Percentiles rank a stretch among this genome's conserved stretches.
Evolutionary conservation across 2,113 vertebrate species (phyloP).

Genomic region (Crocuta crocuta): DNA sequence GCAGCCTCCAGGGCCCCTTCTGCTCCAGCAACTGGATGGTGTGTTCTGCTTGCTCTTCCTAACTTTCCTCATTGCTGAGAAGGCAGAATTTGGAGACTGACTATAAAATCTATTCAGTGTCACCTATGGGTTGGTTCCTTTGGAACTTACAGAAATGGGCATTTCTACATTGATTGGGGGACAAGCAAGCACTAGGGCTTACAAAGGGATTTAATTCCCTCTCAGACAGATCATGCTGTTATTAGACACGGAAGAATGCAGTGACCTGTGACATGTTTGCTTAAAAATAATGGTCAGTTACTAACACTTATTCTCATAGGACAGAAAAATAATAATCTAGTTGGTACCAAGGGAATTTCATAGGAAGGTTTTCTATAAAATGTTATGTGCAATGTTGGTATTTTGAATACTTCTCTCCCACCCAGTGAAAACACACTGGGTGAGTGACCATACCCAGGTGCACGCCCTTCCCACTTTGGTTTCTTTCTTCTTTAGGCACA

Average conservation of each 20-base stretch:
- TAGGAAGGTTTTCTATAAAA: background rate
- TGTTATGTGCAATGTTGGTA: background rate
- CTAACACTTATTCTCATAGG: background rate
- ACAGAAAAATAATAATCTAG: background rate
- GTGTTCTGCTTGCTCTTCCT: background rate
- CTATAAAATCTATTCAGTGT: background rate
- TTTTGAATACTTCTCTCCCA: background rate
- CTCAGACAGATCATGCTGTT: background rate
- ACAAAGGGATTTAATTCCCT: background rate
- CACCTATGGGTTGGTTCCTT: background rate
- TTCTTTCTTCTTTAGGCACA: background rate
- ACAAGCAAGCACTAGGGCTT: background rate
- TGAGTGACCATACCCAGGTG: background rate
- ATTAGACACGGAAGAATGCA: background rate
- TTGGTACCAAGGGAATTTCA: background rate
- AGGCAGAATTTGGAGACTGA: background rate
- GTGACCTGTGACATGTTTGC: background rate
- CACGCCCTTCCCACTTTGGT: background rate
- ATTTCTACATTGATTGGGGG: background rate
- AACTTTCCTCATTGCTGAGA: background rate
- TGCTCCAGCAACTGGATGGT: background rate
- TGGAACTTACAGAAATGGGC: background rate
- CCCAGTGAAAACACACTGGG: background rate
- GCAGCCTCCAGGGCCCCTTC: background rate
- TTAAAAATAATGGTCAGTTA: background rate